Evolutionary conservation across 1,140 invertebrate genomes (phyloP), one percentile per base, ranked within the genome.

Genomic region (Phthorimaea operculella): DNA sequence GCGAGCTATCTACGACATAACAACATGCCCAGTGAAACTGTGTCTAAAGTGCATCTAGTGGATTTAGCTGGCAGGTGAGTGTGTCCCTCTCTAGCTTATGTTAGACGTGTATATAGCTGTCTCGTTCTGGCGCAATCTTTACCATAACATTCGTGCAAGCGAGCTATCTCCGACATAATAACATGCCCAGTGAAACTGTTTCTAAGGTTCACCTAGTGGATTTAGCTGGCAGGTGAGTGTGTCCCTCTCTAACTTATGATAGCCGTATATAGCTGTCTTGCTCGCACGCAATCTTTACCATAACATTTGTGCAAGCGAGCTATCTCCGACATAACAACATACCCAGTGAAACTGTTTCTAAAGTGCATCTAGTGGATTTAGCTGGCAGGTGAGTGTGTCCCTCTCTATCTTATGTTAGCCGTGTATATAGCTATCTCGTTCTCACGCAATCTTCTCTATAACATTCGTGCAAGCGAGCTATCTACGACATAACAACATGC

Each of bases 211-310:
- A 96, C 80, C 88, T 96, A 48, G 94, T 96, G 16, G 94, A 96
- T 85, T 88, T 96, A 66, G 94, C 94, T 64, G 94, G 94, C 80
- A 93, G 92, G 92, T 93, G 74, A 73, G 62, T n/a, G n/a, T n/a
- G n/a, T n/a, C n/a, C n/a, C n/a, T n/a, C n/a, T n/a, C n/a, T n/a
- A n/a, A n/a, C n/a, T n/a, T n/a, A n/a, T n/a, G n/a, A n/a, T n/a
- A n/a, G n/a, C n/a, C n/a, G n/a, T n/a, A n/a, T n/a, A n/a, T n/a
- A n/a, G n/a, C n/a, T n/a, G n/a, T n/a, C n/a, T n/a, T n/a, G n/a
- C n/a, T 97, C 95, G 85, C 97, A 99, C 88, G 96, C 96, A 39
- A 98, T 99, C 70, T 99, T 99, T 85, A 93, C 92, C 6, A 94
- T 99, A 74, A 95, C 93, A 28, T 96, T 95, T 82, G 92, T 94